Conservation (phyloP, 2,888 invertebrate genomes). For the Drosophila robusta region DNA sequence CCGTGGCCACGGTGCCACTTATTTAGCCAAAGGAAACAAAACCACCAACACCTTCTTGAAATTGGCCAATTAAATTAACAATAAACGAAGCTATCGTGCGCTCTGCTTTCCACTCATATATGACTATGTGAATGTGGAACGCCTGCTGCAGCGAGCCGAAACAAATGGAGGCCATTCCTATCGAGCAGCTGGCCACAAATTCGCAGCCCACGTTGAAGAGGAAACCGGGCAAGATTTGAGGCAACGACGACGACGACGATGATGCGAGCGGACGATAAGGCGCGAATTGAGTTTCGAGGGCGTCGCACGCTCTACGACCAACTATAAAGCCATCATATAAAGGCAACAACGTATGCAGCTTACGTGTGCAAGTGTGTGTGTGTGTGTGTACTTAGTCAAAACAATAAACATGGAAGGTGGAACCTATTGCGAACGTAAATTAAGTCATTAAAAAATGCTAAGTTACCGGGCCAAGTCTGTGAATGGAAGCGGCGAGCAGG, state of each 20-base stretch:
- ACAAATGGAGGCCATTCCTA: constrained; percentile 60
- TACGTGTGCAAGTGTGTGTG: constrained; percentile 17
- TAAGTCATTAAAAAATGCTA: constrained; percentile 84
- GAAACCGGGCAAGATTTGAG: constrained; percentile 67
- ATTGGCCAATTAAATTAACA: constrained; percentile 82
- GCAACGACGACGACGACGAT: constrained; percentile 41
- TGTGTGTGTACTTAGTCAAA: constrained; percentile 72
- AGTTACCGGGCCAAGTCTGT: constrained; percentile 54
- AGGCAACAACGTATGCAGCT: constrained; percentile 27
- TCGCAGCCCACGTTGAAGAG: constrained; percentile 68
- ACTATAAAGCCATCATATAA: constrained; percentile 66
- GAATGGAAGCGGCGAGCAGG: constrained; percentile 20
- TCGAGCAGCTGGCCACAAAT: constrained; percentile 59
- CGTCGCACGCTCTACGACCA: constrained; percentile 73
- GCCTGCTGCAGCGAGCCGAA: constrained; percentile 47
- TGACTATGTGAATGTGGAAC: constrained; percentile 49
- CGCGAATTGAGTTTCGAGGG: constrained; percentile 73
- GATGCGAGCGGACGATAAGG: constrained; percentile 70
- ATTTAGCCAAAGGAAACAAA: constrained; percentile 47
- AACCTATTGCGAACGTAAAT: constrained; percentile 84
- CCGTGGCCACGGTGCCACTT: constrained; percentile 42
- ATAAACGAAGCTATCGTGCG: constrained; percentile 65
- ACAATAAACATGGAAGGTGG: constrained; percentile 83
- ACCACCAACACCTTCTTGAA: constrained; percentile 68
- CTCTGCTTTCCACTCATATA: constrained; percentile 33